Base-by-base conservation (phyloP, 1,140 invertebrate species). In the Megathymus violae region DNA sequence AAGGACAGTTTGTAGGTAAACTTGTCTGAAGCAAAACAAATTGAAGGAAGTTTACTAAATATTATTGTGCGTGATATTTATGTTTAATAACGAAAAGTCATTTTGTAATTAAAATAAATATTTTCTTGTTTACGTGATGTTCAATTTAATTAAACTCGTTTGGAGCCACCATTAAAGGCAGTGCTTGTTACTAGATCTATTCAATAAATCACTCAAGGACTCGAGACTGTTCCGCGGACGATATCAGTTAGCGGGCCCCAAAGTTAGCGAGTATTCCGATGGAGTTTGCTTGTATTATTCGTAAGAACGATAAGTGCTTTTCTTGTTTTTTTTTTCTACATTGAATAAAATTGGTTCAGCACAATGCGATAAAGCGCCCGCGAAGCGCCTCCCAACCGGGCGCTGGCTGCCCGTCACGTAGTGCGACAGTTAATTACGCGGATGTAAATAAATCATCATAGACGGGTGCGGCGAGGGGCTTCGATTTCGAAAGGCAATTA, bases 371-470 rank as follows among this genome's bases (percentile, higher is more conserved):
- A 88, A 88, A 86, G 78, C 75, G 79, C 80, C 76, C 74, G 73
- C 73, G 74, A 67, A 76, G 78, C 80, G 78, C 82, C 80, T 51
- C 34, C 48, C 48, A 11, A 77, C 85, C 82, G 85, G 85, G 83
- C 84, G 85, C 47, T 25, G 27, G 76, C 85, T 81, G 85, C 88
- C 84, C 84, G 85, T 90, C 88, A 90, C 88, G 82, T 85, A 82
- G 79, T 86, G 82, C 78, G 88, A 90, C 88, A 90, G 84, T 88
- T 90, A 88, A 90, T 90, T 90, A 90, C 85, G 80, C 85, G 81
- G 80, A 82, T 88, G 80, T 88, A 90, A 90, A 90, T 90, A 90
- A 90, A 90, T 90, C 85, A 90, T 88, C 88, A 84, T 82, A 85
- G 85, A 82, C 76, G 78, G 80, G 75, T 81, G 80, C 79, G 76